phyloP scores from a whole-genome alignment of 2,797 vertebrate genomes.

The Chromis chromis region DNA sequence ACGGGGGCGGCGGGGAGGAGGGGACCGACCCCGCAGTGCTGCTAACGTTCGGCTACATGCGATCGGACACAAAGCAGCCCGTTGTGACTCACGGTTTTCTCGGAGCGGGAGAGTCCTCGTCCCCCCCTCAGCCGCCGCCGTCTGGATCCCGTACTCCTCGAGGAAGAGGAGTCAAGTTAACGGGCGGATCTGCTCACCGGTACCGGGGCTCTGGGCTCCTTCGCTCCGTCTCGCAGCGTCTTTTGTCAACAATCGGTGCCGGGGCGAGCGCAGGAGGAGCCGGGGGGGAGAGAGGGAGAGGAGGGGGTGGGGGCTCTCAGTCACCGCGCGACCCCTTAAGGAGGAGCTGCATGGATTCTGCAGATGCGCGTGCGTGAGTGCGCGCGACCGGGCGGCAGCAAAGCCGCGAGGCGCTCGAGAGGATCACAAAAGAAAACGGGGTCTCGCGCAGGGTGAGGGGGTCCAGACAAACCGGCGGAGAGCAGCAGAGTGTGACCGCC shows the following conservation, averaged over 20 bases:
- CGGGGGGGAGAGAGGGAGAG: slow-evolving; percentile 46
- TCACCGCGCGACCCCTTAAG: slow-evolving; percentile 67
- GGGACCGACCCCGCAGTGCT: slow-evolving; percentile 71
- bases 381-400: slow-evolving; percentile 66
- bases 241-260: slow-evolving; percentile 87
- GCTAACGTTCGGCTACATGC: slow-evolving; percentile 66
- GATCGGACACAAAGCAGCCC: slow-evolving; percentile 81
- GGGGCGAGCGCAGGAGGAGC: slow-evolving; percentile 80
- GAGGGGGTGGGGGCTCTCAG: slow-evolving; percentile 69
- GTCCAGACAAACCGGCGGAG: slow-evolving; percentile 18
- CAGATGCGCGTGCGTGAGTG: slow-evolving; percentile 73
- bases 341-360: slow-evolving; percentile 73
- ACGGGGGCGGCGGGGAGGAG: slow-evolving; percentile 68
- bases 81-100: slow-evolving; percentile 81
- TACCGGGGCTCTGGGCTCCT: slow-evolving; percentile 51
- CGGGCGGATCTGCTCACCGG: slow-evolving; percentile 47
- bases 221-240: slow-evolving; percentile 75
- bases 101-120: slow-evolving; percentile 50
- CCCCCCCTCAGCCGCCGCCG: background rate
- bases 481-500: background rate
- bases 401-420: slow-evolving; percentile 45
- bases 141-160: slow-evolving; percentile 12
- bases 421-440: slow-evolving; percentile 71
- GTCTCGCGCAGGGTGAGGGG: slow-evolving; percentile 22
- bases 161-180: slow-evolving; percentile 21